These are phyloP conservation scores for Oryzias celebensis DNA, from an alignment of 2,113 vertebrate species.

Conservation along the genomic window DNA sequence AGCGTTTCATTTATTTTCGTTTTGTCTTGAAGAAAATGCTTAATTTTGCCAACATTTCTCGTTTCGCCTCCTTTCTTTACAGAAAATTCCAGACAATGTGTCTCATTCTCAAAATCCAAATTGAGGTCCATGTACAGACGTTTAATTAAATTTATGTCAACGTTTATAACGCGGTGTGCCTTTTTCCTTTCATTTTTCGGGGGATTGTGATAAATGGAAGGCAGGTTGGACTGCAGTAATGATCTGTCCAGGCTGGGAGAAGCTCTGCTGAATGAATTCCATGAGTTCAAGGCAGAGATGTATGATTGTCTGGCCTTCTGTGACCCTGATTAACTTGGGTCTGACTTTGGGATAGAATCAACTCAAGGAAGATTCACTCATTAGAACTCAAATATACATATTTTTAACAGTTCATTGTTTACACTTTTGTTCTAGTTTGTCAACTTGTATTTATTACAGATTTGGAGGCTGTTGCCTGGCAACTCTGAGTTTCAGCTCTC, in stretches of 20 bases:
- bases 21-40: neutral
- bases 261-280: slow-evolving; percentile 2
- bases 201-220: slow-evolving; percentile 48
- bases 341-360: neutral
- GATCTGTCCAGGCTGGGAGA: slow-evolving; percentile 24
- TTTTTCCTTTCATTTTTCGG: slow-evolving; percentile 49
- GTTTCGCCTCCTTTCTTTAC: slow-evolving; percentile 10
- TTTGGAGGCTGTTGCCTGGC: no score
- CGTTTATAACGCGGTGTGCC: slow-evolving; percentile 48
- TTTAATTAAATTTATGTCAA: slow-evolving; percentile 62
- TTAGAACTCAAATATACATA: no score
- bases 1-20: neutral
- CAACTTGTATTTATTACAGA: no score
- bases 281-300: neutral
- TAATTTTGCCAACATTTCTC: slow-evolving; percentile 4
- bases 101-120: slow-evolving; percentile 46
- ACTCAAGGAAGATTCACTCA: no score
- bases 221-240: slow-evolving; percentile 38
- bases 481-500: no score
- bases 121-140: slow-evolving; percentile 42
- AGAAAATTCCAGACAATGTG: slow-evolving; percentile 11
- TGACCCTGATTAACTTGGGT: slow-evolving; percentile 1
- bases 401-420: no score
- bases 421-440: no score
- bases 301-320: neutral